Conservation (phyloP, 2,888 invertebrate genomes). For the Tetropium fuscum region DNA sequence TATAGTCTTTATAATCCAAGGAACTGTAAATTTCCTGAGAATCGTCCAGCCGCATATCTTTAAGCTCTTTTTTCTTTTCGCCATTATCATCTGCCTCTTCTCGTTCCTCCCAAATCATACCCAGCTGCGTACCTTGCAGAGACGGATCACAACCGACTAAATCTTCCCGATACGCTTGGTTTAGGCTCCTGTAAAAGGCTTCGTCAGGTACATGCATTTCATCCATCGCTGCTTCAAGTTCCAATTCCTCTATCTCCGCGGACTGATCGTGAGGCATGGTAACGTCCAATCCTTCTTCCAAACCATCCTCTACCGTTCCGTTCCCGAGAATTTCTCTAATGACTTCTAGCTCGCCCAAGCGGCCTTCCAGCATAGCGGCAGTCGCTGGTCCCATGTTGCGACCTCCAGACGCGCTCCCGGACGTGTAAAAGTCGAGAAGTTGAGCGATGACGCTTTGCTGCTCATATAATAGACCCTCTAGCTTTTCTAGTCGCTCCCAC, state of each 20-base stretch:
- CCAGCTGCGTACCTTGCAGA: conserved; percentile 77
- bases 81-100: conserved; percentile 76
- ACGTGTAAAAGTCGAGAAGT: conserved; percentile 82
- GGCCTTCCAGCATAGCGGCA: conserved; percentile 57
- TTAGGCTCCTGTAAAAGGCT: conserved; percentile 88
- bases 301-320: conserved; percentile 75
- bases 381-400: conserved; percentile 60
- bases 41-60: conserved; percentile 64
- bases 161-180: conserved; percentile 89
- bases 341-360: conserved; percentile 69
- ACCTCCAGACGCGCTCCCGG: conserved; percentile 67
- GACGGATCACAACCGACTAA: conserved; percentile 68
- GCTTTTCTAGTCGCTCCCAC: conserved; percentile 91
- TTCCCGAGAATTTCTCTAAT: conserved; percentile 76
- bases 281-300: conserved; percentile 74
- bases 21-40: conserved; percentile 79
- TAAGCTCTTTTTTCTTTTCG: conserved; percentile 62
- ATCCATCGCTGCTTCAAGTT: conserved; percentile 64
- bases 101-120: conserved; percentile 89
- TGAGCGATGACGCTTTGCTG: conserved; percentile 93
- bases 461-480: conserved; percentile 87
- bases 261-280: conserved; percentile 63
- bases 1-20: conserved; percentile 82
- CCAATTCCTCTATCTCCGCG: conserved; percentile 60
- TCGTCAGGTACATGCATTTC: conserved; percentile 80